Percentiles rank a stretch among this genome's conserved stretches.
Evolutionary conservation across 2,113 vertebrate genomes (phyloP).

Genomic region (Myocastor coypus): DNA sequence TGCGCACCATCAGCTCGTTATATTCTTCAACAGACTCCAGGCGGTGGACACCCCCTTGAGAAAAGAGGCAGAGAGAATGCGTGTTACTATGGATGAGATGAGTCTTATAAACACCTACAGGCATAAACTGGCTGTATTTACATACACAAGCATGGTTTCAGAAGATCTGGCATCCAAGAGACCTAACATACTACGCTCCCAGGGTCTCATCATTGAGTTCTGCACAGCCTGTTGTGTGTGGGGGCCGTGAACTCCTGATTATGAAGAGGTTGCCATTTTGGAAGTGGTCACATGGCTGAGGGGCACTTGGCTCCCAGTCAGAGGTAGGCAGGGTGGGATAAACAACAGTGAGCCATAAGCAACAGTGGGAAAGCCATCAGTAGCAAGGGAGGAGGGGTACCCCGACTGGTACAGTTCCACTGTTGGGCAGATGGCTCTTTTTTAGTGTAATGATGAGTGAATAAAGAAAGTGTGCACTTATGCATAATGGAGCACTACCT

Average conservation of each 20-base stretch:
- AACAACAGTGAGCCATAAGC: background rate
- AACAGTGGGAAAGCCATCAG: background rate
- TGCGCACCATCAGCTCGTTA: slow-evolving; percentile 94
- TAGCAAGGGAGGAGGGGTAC: background rate
- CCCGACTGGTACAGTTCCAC: background rate
- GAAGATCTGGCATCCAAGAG: background rate
- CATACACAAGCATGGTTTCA: accelerated
- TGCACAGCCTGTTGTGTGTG: background rate
- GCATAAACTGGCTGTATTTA: background rate
- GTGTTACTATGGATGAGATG: background rate
- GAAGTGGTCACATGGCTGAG: background rate
- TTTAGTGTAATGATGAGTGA: background rate
- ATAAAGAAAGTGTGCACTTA: background rate
- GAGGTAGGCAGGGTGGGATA: background rate
- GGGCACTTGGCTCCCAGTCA: background rate
- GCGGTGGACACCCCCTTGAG: slow-evolving; percentile 88
- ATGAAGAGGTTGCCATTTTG: background rate
- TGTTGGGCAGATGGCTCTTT: background rate
- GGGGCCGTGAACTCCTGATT: background rate
- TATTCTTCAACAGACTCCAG: slow-evolving; percentile 97
- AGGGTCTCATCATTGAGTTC: background rate
- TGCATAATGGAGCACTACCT: background rate
- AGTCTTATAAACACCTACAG: background rate
- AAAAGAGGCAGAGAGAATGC: background rate
- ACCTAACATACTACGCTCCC: background rate